Base-by-base conservation (phyloP, 2,888 invertebrate species). In the Dexiosoma caninum region DNA sequence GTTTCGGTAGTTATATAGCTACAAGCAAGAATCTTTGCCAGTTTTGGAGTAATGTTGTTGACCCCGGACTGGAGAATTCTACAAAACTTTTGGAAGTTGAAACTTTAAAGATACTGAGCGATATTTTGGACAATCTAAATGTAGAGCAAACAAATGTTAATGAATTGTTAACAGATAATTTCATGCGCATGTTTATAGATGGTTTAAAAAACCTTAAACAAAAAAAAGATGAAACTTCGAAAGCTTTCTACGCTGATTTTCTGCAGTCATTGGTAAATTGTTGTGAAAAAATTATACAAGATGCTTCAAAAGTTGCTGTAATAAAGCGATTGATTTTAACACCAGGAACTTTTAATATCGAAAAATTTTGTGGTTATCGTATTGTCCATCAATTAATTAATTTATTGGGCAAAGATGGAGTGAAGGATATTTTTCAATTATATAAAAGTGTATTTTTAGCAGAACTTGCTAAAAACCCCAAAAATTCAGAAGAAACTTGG, bases 311-410 rank as follows among this genome's bases (percentile, higher is more conserved):
- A 87, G 90, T 95, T 1, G 90, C 91, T 8, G 91, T 93, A 4
- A 87, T 95, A 40, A 92, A 93, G 72, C 93, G 93, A 84, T 87
- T 95, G 1, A 90, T 95, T 9, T 91, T 94, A 51, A 91, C 92
- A 86, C 94, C 95, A 0, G 95, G 95, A 3, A 93, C 93, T 85
- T 92, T 95, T 78, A 93, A 94, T 88, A 93, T 95, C 81, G 94
- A 95, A 85, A 94, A 94, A 89, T 92, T 93, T 32, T 94, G 94
- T 19, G 92, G 93, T 10, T 92, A 92, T 12, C 93, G 92, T 84
- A 87, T 94, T 53, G 89, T 94, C 0, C 94, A 93, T 86, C 92
- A 93, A 64, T 91, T 95, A 9, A 93, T 93, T n/a, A 90, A 91
- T 1, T 92, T 91, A 87, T 90, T 95, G 75, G 92, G 92, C 77